Evolutionary conservation across 1,140 invertebrate species (phyloP), one percentile per base, ranked within the genome.

Genomic region (Drosophila saltans): DNA sequence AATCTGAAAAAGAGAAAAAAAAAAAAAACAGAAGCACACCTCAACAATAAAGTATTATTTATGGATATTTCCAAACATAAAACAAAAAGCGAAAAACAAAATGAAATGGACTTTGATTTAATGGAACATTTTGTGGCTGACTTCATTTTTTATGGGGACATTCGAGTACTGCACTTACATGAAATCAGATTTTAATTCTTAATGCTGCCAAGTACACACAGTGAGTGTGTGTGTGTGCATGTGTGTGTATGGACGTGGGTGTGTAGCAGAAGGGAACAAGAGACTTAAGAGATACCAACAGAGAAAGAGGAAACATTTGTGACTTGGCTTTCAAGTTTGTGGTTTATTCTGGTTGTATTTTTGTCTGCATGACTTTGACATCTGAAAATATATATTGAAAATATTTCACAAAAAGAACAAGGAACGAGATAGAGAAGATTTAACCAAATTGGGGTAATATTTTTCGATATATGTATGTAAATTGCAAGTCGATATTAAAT

Each of bases 381-480:
- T 68, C 68, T 67, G 16, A 65, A 86, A 85, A 81, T 86, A 81
- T 86, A 81, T 86, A 81, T 86, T 76, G 79, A 76, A 66, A 81
- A 69, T 66, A 72, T 67, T 56, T 57, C 68, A 33, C 30, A 5
- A 24, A n/a, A 48, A 52, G 41, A 30, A 24, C 41, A 24, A 16
- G 36, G 48, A 58, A 7, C 40, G 6, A 52, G 45, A 26, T 3
- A 33, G 64, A 33, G 39, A 33, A 33, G 21, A 41, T 33, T 48
- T 72, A 68, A 8, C 45, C 24, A 52, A 52, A 52, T 52, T 52
- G 21, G 21, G 21, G 24, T 21, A 52, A 62, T 66, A 70, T 75
- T 65, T 58, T 26, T 30, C 28, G 28, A 30, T 30, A 30, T 30
- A 30, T 30, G 4, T 30, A 30, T 30, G 4, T 30, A 80, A 80